Percentiles rank a stretch among this genome's conserved stretches.
phyloP scores from a whole-genome alignment of 2,888 invertebrate species.

The Lucinisca nassula region DNA sequence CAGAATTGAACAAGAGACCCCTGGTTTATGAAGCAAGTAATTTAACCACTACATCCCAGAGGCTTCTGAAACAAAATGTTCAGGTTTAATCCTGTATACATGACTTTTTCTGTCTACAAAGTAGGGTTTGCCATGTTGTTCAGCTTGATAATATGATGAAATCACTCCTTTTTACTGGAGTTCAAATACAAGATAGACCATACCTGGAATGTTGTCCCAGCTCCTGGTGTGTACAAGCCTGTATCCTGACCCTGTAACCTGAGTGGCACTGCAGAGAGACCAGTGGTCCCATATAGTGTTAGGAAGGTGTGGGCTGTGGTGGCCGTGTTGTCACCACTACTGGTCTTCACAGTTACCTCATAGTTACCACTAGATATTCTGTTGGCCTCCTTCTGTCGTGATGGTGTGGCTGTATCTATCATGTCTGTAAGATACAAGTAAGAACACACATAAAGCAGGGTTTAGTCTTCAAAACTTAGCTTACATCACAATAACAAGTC shows the following conservation, averaged over 20 bases:
- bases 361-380: background rate
- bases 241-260: slow-evolving; percentile 61
- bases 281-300: slow-evolving; percentile 82
- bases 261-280: slow-evolving; percentile 77
- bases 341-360: slow-evolving; percentile 80
- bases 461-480: no score
- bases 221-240: slow-evolving; percentile 71
- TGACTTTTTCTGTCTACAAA: no score
- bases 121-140: no score
- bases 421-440: slow-evolving; percentile 67
- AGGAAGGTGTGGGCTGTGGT: slow-evolving; percentile 82
- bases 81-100: no score
- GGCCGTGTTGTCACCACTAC: slow-evolving; percentile 79
- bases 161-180: no score
- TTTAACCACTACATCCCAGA: no score
- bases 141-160: no score
- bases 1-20: no score
- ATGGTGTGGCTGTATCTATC: slow-evolving; percentile 60
- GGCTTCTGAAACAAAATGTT: no score
- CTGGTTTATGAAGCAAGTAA: no score
- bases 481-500: no score
- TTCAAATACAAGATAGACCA: background rate
- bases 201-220: slow-evolving; percentile 76
- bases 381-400: slow-evolving; percentile 60
- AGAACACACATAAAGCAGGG: no score